Conservation (phyloP, 2,113 vertebrate genomes). For the Megaleporinus macrocephalus region DNA sequence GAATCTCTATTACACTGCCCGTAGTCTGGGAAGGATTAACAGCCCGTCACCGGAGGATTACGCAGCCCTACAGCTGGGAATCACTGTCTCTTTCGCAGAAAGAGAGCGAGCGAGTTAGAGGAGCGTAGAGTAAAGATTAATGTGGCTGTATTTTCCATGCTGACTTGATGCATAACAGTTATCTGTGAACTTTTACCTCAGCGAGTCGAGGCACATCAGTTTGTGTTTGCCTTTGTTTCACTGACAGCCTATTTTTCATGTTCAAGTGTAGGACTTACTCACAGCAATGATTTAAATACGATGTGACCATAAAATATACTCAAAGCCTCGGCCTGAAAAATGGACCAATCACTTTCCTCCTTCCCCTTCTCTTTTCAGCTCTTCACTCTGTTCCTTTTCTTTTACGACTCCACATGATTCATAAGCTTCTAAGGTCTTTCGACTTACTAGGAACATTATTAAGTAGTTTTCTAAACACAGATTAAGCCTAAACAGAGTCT, state of each 20-base stretch:
- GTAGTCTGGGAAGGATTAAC: slow-evolving; percentile 40
- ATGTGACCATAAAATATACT: background rate
- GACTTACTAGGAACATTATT: background rate
- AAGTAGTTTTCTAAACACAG: background rate
- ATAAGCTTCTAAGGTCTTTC: background rate
- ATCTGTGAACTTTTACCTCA: slow-evolving; percentile 6
- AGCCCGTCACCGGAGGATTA: slow-evolving; percentile 44
- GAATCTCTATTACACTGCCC: slow-evolving; percentile 53
- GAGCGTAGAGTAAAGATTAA: slow-evolving; percentile 6
- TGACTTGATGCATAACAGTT: slow-evolving; percentile 1
- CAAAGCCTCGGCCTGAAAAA: background rate
- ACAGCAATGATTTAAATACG: background rate
- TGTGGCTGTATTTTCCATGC: slow-evolving; percentile 8
- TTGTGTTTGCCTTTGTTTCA: slow-evolving; percentile 30
- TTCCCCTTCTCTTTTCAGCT: background rate
- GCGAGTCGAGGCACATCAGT: background rate
- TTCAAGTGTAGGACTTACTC: background rate
- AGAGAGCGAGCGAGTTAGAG: background rate
- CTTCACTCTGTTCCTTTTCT: background rate
- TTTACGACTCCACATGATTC: background rate
- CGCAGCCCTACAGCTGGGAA: slow-evolving; percentile 40
- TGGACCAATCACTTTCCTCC: background rate
- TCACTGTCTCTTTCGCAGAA: slow-evolving; percentile 11
- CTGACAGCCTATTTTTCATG: background rate
- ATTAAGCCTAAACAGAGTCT: too few species aligned